Percentiles rank a stretch among this genome's conserved stretches.
phyloP scores from a whole-genome alignment of 2,888 invertebrate species.

The Latrodectus hesperus region DNA sequence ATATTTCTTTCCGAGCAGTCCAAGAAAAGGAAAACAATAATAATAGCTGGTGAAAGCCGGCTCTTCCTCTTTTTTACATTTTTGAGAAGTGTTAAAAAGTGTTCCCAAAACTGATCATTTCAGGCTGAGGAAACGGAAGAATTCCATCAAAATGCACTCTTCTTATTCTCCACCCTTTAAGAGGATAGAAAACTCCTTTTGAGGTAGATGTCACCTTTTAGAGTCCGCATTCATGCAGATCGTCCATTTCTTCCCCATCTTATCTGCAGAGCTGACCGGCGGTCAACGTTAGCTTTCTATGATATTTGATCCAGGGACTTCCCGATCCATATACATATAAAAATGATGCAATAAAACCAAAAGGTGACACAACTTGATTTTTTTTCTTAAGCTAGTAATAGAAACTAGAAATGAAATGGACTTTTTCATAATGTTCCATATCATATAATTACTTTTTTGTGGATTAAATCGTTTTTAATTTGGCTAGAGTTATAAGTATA shows the following conservation, averaged over 20 bases:
- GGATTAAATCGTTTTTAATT: no score
- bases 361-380: no score
- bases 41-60: constrained; percentile 3
- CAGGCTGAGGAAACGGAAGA: constrained; percentile 15
- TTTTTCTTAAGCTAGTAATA: no score
- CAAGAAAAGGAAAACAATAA: constrained; percentile 9
- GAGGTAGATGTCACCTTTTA: constrained; percentile 41
- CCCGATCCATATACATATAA: background rate
- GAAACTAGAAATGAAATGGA: background rate
- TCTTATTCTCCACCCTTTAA: background rate
- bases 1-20: constrained; percentile 10
- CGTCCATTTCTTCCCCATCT: background rate
- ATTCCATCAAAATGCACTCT: constrained; percentile 21
- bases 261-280: background rate
- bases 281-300: constrained; percentile 4
- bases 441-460: no score
- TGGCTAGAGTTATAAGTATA: no score
- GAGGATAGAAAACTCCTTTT: constrained; percentile 18
- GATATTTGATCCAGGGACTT: no score
- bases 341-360: background rate
- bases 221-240: constrained; percentile 11
- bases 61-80: background rate
- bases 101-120: constrained; percentile 61
- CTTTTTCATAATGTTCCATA: background rate
- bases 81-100: constrained; percentile 19